Evolutionary conservation across 2,888 invertebrate species (phyloP).

Genomic region (Sinopyrophorus schimmeli): DNA sequence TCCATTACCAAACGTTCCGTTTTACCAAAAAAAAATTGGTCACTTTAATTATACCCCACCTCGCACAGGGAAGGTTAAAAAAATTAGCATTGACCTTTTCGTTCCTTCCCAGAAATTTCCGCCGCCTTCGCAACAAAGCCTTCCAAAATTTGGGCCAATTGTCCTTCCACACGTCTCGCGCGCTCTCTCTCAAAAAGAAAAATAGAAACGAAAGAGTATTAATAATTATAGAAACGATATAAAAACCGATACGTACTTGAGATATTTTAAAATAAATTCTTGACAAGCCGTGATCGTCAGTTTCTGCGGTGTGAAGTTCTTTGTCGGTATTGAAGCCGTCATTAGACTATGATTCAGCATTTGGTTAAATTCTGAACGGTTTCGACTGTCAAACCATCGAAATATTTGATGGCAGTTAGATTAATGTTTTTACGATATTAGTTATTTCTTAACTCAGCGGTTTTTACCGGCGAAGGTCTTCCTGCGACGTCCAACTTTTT

Average conservation of each 20-base stretch:
- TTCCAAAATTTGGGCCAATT: no score
- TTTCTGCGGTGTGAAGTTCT: conserved; percentile 42
- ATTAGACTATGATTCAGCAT: conserved; percentile 50
- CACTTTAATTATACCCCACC: no score
- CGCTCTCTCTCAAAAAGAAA: no score
- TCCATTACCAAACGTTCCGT: no score
- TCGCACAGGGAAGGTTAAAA: no score
- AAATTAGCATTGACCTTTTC: no score
- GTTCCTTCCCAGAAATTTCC: no score
- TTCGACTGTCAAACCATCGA: conserved; percentile 49
- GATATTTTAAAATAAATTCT: conserved; percentile 29
- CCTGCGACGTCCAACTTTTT: no score
- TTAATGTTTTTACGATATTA: conserved; percentile 55
- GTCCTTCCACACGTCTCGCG: no score
- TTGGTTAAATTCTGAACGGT: conserved; percentile 37
- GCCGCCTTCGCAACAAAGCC: no score
- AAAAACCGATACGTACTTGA: conserved; percentile 24
- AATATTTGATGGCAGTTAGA: conserved; percentile 54
- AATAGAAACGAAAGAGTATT: conserved; percentile 3
- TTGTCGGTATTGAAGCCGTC: conserved; percentile 48
- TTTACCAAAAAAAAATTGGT: no score
- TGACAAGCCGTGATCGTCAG: conserved; percentile 39
- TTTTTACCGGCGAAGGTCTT: no score
- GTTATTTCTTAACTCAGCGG: conserved; percentile 46
- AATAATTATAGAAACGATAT: conserved; percentile 7